These are phyloP conservation scores for Drosophila suboccidentalis DNA, from an alignment of 2,888 invertebrate genomes.

Conservation along the genomic window DNA sequence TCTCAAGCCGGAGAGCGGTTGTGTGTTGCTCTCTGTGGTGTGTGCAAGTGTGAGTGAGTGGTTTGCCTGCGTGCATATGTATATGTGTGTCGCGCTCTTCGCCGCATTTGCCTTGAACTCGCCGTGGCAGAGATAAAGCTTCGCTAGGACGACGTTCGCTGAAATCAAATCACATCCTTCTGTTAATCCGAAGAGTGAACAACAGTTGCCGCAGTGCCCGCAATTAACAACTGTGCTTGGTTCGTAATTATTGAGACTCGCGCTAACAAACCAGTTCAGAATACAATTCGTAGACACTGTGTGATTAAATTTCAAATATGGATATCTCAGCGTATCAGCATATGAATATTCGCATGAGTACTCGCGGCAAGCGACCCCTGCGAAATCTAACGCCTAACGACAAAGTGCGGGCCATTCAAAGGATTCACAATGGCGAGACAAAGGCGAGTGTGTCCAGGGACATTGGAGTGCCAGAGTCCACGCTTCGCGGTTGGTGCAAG, in stretches of 20 bases:
- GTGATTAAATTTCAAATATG: slow-evolving; percentile 51
- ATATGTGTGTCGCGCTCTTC: slow-evolving; percentile 52
- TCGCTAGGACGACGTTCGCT: slow-evolving; percentile 57
- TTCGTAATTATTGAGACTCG: slow-evolving; percentile 32
- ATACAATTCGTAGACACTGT: slow-evolving; percentile 1
- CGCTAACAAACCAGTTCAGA: slow-evolving; percentile 19
- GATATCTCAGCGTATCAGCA: slow-evolving; percentile 83
- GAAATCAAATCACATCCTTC: slow-evolving; percentile 78
- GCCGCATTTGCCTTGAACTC: slow-evolving; percentile 61
- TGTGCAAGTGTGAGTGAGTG: slow-evolving; percentile 22
- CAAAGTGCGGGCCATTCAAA: slow-evolving; percentile 92
- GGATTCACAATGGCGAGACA: slow-evolving; percentile 93
- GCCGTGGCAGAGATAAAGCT: slow-evolving; percentile 57
- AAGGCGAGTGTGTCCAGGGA: slow-evolving; percentile 94
- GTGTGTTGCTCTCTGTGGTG: slow-evolving; percentile 22
- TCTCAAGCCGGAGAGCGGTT: slow-evolving; percentile 35
- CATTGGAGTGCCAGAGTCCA: slow-evolving; percentile 94
- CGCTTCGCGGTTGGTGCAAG: slow-evolving; percentile 94
- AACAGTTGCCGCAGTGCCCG: slow-evolving; percentile 60
- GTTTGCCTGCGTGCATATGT: neutral
- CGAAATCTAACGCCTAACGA: slow-evolving; percentile 91
- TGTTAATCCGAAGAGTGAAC: slow-evolving; percentile 78
- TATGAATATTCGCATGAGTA: slow-evolving; percentile 87
- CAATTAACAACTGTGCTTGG: slow-evolving; percentile 26
- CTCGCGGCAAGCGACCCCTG: slow-evolving; percentile 91